Evolutionary conservation across 2,113 vertebrate genomes (phyloP).

Genomic region (Micronycteris hirsuta): DNA sequence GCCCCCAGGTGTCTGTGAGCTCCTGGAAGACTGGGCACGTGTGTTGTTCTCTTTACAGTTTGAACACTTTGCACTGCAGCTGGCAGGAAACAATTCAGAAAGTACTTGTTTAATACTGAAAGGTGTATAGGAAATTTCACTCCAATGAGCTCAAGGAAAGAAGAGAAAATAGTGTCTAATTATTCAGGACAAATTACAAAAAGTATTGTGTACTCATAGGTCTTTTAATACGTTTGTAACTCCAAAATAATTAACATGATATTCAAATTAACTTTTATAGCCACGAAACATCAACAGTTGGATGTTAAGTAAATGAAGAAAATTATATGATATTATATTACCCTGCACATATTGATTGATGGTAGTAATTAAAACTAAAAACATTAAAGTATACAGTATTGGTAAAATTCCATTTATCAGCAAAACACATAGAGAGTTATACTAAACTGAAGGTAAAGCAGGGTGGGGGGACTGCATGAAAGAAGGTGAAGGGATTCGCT

Average conservation of each 20-base stretch:
- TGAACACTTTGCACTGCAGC: not conserved
- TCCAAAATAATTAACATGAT: not conserved
- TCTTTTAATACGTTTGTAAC: not conserved
- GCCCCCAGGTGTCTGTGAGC: not conserved
- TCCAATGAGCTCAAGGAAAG: not conserved
- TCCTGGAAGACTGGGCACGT: not conserved
- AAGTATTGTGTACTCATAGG: not conserved
- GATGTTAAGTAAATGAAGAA: not conserved
- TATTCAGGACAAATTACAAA: constrained; percentile 5
- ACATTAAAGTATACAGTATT: not conserved
- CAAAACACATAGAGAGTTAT: not conserved
- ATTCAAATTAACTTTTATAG: not conserved
- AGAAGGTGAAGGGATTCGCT: too few relatives aligned
- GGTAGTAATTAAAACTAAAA: not conserved
- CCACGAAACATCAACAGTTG: not conserved
- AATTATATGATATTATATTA: not conserved
- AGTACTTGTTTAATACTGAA: not conserved
- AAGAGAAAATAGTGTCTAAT: not conserved
- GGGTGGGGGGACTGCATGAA: too few relatives aligned
- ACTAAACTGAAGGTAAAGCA: not conserved
- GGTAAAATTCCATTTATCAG: not conserved
- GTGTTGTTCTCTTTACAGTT: not conserved
- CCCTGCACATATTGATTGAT: not conserved
- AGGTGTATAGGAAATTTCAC: not conserved
- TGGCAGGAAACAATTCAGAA: not conserved